Percentiles rank a stretch among this genome's conserved stretches.
These are phyloP conservation scores for Amphiura filiformis DNA, from an alignment of 35 echinoderm and acorn worm species.

Conservation along the genomic window DNA sequence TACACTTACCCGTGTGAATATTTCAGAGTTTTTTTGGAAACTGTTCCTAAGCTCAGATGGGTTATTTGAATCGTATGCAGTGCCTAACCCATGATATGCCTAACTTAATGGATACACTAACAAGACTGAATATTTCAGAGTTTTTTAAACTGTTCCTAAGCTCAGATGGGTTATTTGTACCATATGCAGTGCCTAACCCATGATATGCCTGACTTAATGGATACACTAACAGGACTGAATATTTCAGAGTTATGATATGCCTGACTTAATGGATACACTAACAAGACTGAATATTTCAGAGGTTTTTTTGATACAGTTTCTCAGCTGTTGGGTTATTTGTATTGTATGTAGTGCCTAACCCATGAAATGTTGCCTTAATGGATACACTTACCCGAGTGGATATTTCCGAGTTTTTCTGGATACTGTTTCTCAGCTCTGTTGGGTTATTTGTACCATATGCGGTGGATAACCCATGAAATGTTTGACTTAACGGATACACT, in stretches of 20 bases:
- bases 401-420: too few relatives aligned
- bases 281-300: not conserved
- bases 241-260: conserved; percentile 36
- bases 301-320: conserved; percentile 25
- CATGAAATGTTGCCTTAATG: too few relatives aligned
- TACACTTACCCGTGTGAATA: conserved; percentile 77
- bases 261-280: conserved; percentile 78
- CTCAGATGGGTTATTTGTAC: conserved; percentile 77
- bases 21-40: too few relatives aligned
- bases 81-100: too few relatives aligned
- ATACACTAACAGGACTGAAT: conserved; percentile 30
- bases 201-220: conserved; percentile 76
- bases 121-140: not conserved
- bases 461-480: too few relatives aligned
- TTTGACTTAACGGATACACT: too few relatives aligned
- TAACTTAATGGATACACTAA: too few relatives aligned
- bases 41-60: too few relatives aligned
- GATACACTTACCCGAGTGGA: not conserved
- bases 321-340: conserved; percentile 76
- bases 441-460: too few relatives aligned
- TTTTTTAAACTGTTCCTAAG: conserved; percentile 39
- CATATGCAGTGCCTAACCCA: conserved; percentile 69
- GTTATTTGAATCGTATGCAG: too few relatives aligned
- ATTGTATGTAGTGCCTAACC: too few relatives aligned
- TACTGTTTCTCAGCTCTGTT: not conserved